Conservation (phyloP, 2,797 vertebrate species). For the Myioborus melanocephalus region DNA sequence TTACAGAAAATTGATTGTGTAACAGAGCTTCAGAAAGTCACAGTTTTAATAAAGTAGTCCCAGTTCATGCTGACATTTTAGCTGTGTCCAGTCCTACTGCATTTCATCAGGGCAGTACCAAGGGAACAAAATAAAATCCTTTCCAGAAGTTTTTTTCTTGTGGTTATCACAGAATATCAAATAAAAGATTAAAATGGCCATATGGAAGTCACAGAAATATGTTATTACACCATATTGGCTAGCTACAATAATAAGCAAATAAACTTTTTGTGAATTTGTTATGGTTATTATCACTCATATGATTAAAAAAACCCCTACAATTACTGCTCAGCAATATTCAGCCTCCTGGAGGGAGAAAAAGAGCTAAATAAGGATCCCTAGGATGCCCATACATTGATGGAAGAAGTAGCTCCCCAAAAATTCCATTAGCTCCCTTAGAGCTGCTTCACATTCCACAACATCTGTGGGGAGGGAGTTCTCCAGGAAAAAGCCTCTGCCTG, state of each 20-base stretch:
- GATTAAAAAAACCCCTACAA: accelerated
- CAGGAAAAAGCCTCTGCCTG: neutral
- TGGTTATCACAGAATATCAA: neutral
- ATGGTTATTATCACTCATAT: neutral
- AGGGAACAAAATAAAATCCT: neutral
- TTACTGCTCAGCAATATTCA: neutral
- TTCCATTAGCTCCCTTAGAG: neutral
- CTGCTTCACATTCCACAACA: neutral
- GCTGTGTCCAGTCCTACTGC: neutral
- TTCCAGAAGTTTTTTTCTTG: neutral
- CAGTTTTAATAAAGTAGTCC: neutral
- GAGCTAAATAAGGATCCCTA: neutral
- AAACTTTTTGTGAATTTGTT: neutral
- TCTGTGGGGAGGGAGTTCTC: neutral
- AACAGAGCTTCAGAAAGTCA: neutral
- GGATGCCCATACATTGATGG: neutral
- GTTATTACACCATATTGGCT: neutral
- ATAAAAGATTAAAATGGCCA: neutral
- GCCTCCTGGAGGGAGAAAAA: neutral
- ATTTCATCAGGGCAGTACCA: neutral
- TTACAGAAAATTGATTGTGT: neutral
- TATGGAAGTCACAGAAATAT: neutral
- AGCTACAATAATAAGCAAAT: neutral
- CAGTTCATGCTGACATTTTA: neutral
- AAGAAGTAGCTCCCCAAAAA: neutral